Evolutionary conservation across 64 coral and sea anemone genomes (phyloP), one percentile per base, ranked within the genome.

Genomic region (Pachyseris speciosa): DNA sequence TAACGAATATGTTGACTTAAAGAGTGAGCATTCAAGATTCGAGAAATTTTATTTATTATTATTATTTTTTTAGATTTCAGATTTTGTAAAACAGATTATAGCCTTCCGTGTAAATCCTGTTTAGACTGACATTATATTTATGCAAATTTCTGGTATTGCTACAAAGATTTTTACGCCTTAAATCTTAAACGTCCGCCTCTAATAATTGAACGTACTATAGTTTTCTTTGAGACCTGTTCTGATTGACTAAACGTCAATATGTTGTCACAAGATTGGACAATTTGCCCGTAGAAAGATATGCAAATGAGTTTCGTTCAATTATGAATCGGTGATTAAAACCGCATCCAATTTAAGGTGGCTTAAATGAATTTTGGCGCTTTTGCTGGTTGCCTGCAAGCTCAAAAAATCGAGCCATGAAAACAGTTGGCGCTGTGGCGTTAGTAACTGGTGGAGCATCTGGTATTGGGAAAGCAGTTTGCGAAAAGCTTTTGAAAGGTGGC

Each of bases 381-480:
- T 5, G 16, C 16, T 37, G 22, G 4, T 12, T 7, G 31, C 22
- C 33, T 67, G 11, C 44, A 47, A 7, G 44, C 7, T 31, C n/a
- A n/a, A 41, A 37, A 9, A n/a, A 59, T 15, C 17, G 13, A n/a
- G 20, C 5, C 22, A 92, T 92, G 89, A 92, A 75, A 48, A 92
- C 85, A 9, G 89, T 84, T n/a, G 89, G 79, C 15, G 50, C 65
- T 41, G 80, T 92, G 24, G 78, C 89, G 12, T 42, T 92, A 52
- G 67, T 92, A 30, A 92, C 89, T 37, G 89, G 89, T 2, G 89
- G 57, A 1, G 89, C 89, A 1, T 92, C 89, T 28, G 89, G 89
- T 13, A 92, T 92, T 17, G 89, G 89, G 15, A 92, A 63, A 84
- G 80, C 78, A 2, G 36, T 75, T 31, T 92, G 89, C 41, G 67